Evolutionary conservation across 2,113 vertebrate genomes (phyloP).

Genomic region (Probosciger aterrimus): DNA sequence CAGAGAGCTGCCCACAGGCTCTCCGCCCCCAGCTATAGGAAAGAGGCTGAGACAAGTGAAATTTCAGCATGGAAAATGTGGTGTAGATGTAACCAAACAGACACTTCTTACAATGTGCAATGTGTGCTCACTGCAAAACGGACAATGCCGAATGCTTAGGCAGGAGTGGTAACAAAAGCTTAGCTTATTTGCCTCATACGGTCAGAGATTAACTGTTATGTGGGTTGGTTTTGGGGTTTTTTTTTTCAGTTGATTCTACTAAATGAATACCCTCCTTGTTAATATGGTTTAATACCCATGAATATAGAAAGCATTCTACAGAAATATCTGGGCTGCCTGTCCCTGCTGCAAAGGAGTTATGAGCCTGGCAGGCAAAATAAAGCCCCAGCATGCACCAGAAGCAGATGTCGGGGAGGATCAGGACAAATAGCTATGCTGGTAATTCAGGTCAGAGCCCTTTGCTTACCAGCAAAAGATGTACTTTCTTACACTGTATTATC

Average conservation of each 20-base stretch:
- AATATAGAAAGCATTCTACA: not conserved
- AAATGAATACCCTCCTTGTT: not conserved
- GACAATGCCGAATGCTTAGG: not conserved
- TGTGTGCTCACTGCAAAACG: not conserved
- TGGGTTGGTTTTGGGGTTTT: not conserved
- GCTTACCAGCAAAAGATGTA: not conserved
- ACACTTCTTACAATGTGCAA: fast-evolving
- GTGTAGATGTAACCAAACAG: not conserved
- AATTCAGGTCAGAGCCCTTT: conserved; percentile 5
- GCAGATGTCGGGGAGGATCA: not conserved
- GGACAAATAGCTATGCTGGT: not conserved
- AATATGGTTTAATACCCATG: not conserved
- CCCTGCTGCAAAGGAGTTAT: not conserved
- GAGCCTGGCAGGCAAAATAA: not conserved
- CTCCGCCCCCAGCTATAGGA: not conserved
- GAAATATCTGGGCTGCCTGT: not conserved
- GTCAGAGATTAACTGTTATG: not conserved
- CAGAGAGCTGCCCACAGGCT: not conserved
- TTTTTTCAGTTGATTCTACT: not conserved
- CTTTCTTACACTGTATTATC: not conserved
- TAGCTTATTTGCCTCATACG: not conserved
- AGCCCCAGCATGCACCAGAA: not conserved
- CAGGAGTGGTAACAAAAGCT: not conserved
- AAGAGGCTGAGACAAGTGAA: not conserved
- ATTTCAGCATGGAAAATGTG: not conserved